phyloP scores from a whole-genome alignment of 2,888 invertebrate genomes.

The Romanomermis culicivorax region DNA sequence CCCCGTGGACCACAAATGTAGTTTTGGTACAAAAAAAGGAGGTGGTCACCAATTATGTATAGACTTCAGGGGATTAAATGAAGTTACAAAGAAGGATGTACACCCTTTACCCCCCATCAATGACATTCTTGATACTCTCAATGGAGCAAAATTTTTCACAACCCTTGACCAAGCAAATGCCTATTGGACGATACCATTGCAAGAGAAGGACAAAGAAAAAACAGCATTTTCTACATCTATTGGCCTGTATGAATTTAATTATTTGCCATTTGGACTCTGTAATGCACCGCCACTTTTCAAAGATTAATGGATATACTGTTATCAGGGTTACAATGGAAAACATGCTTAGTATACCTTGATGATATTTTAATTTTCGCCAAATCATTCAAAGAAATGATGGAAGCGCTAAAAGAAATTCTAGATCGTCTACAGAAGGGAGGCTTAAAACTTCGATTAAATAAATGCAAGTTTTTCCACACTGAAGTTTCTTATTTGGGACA shows the following conservation, averaged over 20 bases:
- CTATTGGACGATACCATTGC: constrained; percentile 14
- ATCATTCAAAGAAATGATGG: constrained; percentile 14
- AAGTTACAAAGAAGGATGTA: constrained; percentile 11
- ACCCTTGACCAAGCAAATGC: constrained; percentile 13
- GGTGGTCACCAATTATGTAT: constrained; percentile 15
- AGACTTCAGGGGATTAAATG: constrained; percentile 16
- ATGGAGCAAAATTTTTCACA: constrained; percentile 8
- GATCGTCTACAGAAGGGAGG: constrained; percentile 1
- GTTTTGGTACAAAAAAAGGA: constrained; percentile 26
- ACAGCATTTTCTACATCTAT: constrained; percentile 15
- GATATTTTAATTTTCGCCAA: constrained; percentile 16
- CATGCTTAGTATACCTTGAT: constrained; percentile 17
- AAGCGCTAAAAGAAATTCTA: constrained; percentile 14
- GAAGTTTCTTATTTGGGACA: constrained; percentile 24
- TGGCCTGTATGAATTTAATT: constrained; percentile 17
- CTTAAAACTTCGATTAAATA: constrained; percentile 18
- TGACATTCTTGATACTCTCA: constrained; percentile 11
- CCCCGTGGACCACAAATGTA: constrained; percentile 25
- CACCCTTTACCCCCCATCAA: constrained; percentile 13
- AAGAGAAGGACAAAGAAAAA: constrained; percentile 13
- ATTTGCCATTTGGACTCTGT: constrained; percentile 18
- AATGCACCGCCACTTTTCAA: constrained; percentile 17
- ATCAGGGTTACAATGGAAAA: constrained; percentile 12
- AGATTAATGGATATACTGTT: constrained; percentile 16
- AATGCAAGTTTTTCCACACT: constrained; percentile 14